These are phyloP conservation scores for Chrysotoxum bicinctum DNA, from an alignment of 2,888 invertebrate genomes.

Conservation along the genomic window DNA sequence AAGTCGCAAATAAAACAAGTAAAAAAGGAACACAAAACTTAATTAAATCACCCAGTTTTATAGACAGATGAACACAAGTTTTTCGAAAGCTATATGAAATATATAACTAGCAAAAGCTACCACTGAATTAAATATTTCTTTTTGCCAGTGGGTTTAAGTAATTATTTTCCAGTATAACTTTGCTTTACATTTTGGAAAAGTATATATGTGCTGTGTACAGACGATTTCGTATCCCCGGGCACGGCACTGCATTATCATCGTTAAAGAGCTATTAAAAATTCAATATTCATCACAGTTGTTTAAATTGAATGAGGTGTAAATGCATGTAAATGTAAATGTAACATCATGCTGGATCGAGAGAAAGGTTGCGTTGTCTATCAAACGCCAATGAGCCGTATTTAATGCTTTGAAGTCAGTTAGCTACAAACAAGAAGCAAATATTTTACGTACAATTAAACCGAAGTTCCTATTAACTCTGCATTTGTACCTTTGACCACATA, in stretches of 20 bases:
- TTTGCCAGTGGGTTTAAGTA: not conserved
- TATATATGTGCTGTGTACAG: slow-evolving; percentile 33
- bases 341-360: too few species aligned
- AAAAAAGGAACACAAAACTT: slow-evolving; percentile 22
- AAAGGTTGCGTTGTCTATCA: not conserved
- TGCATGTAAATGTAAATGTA: not conserved
- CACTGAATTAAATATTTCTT: not conserved
- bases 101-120: not conserved
- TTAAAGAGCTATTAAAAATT: slow-evolving; percentile 49
- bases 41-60: not conserved
- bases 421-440: not conserved
- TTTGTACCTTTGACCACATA: not conserved
- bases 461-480: not conserved
- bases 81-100: not conserved
- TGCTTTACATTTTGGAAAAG: not conserved
- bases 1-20: too few species aligned
- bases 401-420: not conserved
- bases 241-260: slow-evolving; percentile 6
- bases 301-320: slow-evolving; percentile 51
- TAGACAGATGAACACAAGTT: not conserved
- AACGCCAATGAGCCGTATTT: not conserved
- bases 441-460: not conserved
- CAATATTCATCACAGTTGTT: slow-evolving; percentile 32
- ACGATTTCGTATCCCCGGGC: not conserved
- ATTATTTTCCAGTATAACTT: not conserved